Evolutionary conservation across 2,113 vertebrate species (phyloP), one percentile per base, ranked within the genome.

Genomic region (Oncorhynchus mykiss): DNA sequence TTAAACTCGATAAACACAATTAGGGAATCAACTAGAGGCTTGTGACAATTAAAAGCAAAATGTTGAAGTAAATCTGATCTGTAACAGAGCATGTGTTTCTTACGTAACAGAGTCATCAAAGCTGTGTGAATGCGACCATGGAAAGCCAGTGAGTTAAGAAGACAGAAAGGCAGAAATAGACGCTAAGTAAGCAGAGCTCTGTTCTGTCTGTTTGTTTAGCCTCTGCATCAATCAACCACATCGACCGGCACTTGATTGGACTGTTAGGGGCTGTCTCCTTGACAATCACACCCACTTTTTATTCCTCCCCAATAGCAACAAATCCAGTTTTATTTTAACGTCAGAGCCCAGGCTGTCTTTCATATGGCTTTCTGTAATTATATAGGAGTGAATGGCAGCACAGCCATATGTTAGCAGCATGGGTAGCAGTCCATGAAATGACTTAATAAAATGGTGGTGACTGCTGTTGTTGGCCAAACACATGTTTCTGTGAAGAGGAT

Each of bases 371-470:
- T 85, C 87, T 89, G 89, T 90, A 91, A 94, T 91, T 89, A 90
- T 88, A 92, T 85, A 82, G 86, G 78, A 89, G 78, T 88, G 85
- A 91, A 90, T 87, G 83, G 80, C 82, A 89, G 88, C 85, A 83
- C 77, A 89, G 85, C 51, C 90, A 89, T 91, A 90, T 92, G 89
- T 89, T 91, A 93, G 85, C 89, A 93, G 91, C 89, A 87, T 90
- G 90, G 92, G 90, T 88, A 92, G 89, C 89, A 93, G 89, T 88
- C 88, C 89, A 91, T 92, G 89, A 92, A 93, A 93, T 85, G 81
- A 92, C 84, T 91, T 92, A 88, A 90, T 93, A 92, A 92, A 93
- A 88, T 80, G 84, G 87, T 89, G 81, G 89, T 90, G 86, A 88
- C 84, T 22, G 7, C 59, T 86, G 78, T 79, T 85, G 82, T 87